These are phyloP conservation scores for Dasyurus viverrinus DNA, from an alignment of 2,113 vertebrate genomes.

Conservation along the genomic window DNA sequence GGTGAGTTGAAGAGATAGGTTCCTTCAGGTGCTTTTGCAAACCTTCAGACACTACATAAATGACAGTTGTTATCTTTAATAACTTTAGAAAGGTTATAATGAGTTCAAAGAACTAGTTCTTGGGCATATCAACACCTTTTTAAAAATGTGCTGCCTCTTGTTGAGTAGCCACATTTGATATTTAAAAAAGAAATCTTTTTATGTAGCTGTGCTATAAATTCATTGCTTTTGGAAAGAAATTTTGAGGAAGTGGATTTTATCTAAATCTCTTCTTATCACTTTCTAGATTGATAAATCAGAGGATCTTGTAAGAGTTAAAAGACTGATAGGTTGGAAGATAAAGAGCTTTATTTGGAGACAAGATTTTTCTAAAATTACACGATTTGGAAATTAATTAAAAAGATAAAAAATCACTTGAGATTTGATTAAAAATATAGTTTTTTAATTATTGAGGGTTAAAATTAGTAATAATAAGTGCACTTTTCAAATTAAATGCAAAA, in stretches of 20 bases:
- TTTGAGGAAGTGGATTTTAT: not conserved
- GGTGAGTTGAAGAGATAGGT: not conserved
- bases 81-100: not conserved
- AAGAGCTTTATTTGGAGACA: conserved; percentile 24
- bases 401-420: not conserved
- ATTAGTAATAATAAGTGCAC: conserved; percentile 23
- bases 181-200: not conserved
- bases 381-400: conserved; percentile 34
- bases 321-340: conserved; percentile 4
- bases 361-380: conserved; percentile 17
- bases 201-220: not conserved
- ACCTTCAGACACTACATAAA: not conserved
- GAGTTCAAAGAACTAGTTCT: not conserved
- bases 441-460: not conserved
- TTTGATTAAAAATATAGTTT: conserved; percentile 32
- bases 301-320: not conserved
- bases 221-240: not conserved
- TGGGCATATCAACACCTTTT: not conserved
- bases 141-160: not conserved
- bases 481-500: conserved; percentile 34
- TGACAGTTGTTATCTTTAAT: not conserved
- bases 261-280: not conserved
- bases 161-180: not conserved
- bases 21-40: not conserved
- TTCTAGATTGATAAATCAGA: conserved; percentile 7